Evolutionary conservation across 2,797 vertebrate genomes (phyloP).

Genomic region (Kryptopterus vitreolus): DNA sequence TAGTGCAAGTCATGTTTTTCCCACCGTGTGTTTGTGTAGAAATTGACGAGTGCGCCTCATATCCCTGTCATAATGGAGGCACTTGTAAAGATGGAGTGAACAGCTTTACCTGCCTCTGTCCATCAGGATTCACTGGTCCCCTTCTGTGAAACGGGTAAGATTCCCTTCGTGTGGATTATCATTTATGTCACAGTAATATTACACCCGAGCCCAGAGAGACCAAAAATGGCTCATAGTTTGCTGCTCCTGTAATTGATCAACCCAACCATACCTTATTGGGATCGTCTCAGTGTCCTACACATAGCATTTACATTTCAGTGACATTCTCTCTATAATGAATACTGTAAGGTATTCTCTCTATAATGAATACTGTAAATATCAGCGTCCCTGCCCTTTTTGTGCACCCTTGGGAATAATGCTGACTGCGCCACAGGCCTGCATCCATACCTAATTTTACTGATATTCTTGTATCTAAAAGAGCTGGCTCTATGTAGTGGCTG

Average conservation of each 20-base stretch:
- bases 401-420: too few relatives aligned
- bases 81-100: constrained; percentile 80
- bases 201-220: neutral
- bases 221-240: constrained; percentile 1
- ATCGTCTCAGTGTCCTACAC: neutral
- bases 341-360: too few relatives aligned
- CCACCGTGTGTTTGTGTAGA: constrained; percentile 71
- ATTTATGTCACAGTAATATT: neutral
- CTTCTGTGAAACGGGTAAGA: constrained; percentile 78
- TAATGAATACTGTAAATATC: too few relatives aligned
- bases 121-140: constrained; percentile 78
- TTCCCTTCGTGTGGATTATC: neutral
- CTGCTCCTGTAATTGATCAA: neutral
- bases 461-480: too few relatives aligned
- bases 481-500: too few relatives aligned
- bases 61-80: constrained; percentile 87
- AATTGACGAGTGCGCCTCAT: constrained; percentile 87
- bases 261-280: constrained; percentile 11
- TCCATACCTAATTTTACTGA: too few relatives aligned
- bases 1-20: neutral
- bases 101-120: constrained; percentile 84
- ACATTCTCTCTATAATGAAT: too few relatives aligned
- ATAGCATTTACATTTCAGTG: constrained; percentile 17
- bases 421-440: too few relatives aligned
- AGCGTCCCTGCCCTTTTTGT: too few relatives aligned